Evolutionary conservation across 1,140 invertebrate genomes (phyloP).

Genomic region (Anoplophora glabripennis): DNA sequence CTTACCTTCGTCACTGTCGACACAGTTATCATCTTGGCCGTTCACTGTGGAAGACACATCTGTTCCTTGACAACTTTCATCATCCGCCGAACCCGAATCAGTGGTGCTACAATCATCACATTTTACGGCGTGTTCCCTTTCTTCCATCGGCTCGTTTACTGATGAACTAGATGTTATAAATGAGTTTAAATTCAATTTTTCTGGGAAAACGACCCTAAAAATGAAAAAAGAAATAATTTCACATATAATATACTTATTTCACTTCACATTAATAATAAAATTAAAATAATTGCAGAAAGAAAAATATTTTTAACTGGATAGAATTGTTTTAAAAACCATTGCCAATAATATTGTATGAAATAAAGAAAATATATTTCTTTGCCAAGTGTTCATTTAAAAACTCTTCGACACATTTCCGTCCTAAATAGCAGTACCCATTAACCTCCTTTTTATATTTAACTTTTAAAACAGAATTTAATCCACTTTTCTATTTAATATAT

Average conservation of each 20-base stretch:
- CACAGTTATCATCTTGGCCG: conserved; percentile 45
- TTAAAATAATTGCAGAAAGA: too few relatives aligned
- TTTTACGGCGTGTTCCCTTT: conserved; percentile 50
- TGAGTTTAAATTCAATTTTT: conserved; percentile 76
- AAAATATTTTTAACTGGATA: too few relatives aligned
- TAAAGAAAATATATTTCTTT: too few relatives aligned
- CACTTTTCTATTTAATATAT: too few relatives aligned
- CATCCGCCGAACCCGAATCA: conserved; percentile 65
- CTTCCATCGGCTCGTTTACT: conserved; percentile 50
- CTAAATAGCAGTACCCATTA: too few relatives aligned
- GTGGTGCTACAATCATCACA: conserved; percentile 68
- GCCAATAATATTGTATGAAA: too few relatives aligned
- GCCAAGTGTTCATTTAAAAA: background rate
- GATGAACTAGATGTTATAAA: conserved; percentile 58
- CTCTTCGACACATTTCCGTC: too few relatives aligned
- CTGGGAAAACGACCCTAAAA: conserved; percentile 80
- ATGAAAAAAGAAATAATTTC: background rate
- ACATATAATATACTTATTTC: too few relatives aligned
- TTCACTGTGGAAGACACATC: conserved; percentile 46
- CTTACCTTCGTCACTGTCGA: conserved; percentile 59
- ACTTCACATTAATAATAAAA: too few relatives aligned
- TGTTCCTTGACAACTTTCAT: conserved; percentile 57
- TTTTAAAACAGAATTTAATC: too few relatives aligned
- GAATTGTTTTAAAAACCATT: too few relatives aligned
- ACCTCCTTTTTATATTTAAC: too few relatives aligned